Percentiles rank a stretch among this genome's conserved stretches.
phyloP scores from a whole-genome alignment of 2,797 vertebrate genomes.

The Sebastes itinus region DNA sequence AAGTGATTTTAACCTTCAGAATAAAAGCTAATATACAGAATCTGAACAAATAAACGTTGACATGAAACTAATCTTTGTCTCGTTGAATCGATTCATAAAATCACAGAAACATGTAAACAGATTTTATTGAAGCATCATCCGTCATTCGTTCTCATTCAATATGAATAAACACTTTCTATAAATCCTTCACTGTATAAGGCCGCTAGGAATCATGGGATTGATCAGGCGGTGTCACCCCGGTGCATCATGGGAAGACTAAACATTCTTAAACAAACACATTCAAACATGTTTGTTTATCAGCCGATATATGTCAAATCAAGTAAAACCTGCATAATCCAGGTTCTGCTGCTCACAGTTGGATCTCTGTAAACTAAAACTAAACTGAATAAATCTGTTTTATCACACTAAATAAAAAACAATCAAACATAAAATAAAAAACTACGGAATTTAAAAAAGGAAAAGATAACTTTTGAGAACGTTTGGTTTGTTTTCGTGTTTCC shows the following conservation, averaged over 20 bases:
- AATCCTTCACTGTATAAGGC: neutral
- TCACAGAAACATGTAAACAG: neutral
- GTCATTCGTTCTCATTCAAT: neutral
- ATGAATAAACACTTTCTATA: neutral
- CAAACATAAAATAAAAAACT: too few species aligned
- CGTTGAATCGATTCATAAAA: neutral
- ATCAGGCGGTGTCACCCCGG: neutral
- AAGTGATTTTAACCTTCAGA: too few species aligned
- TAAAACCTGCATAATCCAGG: neutral
- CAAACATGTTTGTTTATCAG: neutral
- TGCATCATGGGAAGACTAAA: neutral
- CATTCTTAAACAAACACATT: neutral
- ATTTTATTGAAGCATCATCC: neutral
- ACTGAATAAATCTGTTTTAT: too few species aligned
- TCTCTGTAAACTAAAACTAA: too few species aligned
- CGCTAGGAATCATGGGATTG: neutral
- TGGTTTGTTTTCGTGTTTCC: too few species aligned
- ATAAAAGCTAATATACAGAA: too few species aligned
- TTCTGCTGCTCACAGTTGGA: neutral
- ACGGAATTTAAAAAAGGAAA: too few species aligned
- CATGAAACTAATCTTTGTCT: too few species aligned
- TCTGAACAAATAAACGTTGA: too few species aligned
- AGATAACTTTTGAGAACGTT: too few species aligned
- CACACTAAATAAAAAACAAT: too few species aligned
- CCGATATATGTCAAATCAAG: neutral